These are phyloP conservation scores for Miichthys miiuy DNA, from an alignment of 2,797 vertebrate species.

Conservation along the genomic window DNA sequence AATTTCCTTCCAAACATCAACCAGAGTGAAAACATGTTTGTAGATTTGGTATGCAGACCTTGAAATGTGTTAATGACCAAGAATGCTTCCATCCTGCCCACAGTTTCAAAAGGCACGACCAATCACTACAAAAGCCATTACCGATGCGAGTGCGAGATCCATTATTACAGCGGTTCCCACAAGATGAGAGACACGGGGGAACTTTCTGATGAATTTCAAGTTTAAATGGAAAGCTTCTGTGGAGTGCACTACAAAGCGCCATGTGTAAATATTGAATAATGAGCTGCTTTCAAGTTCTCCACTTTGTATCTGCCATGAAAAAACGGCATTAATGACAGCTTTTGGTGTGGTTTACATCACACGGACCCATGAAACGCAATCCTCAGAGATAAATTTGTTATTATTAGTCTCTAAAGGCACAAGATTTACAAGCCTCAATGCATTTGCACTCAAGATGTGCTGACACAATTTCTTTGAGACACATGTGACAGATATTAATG, in stretches of 20 bases:
- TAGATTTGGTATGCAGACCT: constrained; percentile 48
- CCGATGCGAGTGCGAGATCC: constrained; percentile 62
- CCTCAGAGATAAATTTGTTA: constrained; percentile 79
- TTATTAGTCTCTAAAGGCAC: constrained; percentile 78
- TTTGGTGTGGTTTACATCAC: constrained; percentile 86
- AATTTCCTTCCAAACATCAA: constrained; percentile 52
- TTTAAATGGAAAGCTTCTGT: constrained; percentile 86
- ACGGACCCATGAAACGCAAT: constrained; percentile 72
- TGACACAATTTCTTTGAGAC: constrained; percentile 61
- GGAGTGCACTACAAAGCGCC: constrained; percentile 80
- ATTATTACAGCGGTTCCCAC: constrained; percentile 72
- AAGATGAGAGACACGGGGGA: constrained; percentile 69
- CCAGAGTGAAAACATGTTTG: constrained; percentile 53
- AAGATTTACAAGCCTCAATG: constrained; percentile 68
- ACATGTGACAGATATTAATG: constrained; percentile 73
- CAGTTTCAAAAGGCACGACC: constrained; percentile 68
- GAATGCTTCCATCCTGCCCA: constrained; percentile 44
- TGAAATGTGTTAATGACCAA: constrained; percentile 62
- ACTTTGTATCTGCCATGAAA: constrained; percentile 75
- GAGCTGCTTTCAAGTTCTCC: constrained; percentile 81
- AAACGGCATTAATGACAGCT: constrained; percentile 78
- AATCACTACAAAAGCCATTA: constrained; percentile 60
- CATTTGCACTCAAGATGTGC: constrained; percentile 84
- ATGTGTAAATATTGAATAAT: constrained; percentile 85
- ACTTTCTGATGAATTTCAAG: constrained; percentile 77